Percentiles rank a stretch among this genome's conserved stretches.
phyloP scores from a whole-genome alignment of 2,113 vertebrate genomes.

The Choloepus hoffmanni region DNA sequence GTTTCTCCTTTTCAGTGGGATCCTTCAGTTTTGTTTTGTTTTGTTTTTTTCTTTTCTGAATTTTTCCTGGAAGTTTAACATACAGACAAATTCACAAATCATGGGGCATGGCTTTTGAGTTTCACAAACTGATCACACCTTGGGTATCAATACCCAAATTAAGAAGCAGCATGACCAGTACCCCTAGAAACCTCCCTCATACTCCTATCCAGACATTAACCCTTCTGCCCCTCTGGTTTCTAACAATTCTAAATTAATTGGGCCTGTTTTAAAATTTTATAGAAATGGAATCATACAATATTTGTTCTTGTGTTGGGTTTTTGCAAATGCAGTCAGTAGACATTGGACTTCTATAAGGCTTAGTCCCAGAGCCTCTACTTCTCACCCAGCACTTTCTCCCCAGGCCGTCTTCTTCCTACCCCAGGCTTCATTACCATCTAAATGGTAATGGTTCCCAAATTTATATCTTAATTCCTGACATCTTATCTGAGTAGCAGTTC shows the following conservation, averaged over 20 bases:
- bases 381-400: neutral
- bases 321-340: neutral
- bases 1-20: neutral
- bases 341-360: neutral
- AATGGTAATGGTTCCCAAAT: neutral
- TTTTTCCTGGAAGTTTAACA: neutral
- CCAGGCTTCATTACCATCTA: neutral
- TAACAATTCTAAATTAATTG: neutral
- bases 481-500: neutral
- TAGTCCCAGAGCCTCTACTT: too few species aligned
- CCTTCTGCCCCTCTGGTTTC: neutral
- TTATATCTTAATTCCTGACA: neutral
- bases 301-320: neutral
- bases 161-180: neutral
- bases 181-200: rapidly evolving
- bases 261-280: neutral
- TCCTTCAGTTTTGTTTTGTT: neutral
- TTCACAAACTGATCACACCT: too few species aligned
- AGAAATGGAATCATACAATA: too few species aligned
- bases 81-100: neutral
- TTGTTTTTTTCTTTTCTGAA: neutral
- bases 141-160: too few species aligned
- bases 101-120: neutral
- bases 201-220: neutral
- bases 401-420: neutral